Evolutionary conservation across 2,888 invertebrate species (phyloP).

Genomic region (Eristalinus sepulchralis): DNA sequence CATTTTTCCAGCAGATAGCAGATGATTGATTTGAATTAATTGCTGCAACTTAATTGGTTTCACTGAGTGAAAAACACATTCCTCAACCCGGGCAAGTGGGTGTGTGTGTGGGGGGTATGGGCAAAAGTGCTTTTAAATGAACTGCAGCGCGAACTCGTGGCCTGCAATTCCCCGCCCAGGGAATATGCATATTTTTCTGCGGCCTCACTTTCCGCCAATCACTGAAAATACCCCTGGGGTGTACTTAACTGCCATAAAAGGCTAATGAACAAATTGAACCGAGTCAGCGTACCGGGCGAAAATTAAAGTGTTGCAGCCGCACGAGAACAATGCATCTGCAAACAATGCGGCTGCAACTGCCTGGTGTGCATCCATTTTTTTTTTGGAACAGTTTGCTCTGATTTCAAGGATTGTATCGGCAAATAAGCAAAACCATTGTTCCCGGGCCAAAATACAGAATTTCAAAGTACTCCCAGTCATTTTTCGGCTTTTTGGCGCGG

Average conservation of each 20-base stretch:
- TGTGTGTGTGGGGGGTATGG: no score
- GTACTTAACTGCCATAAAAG: background rate
- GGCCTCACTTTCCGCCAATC: background rate
- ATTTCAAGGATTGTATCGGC: no score
- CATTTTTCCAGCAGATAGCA: background rate
- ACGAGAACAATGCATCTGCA: background rate
- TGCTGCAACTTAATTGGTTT: background rate
- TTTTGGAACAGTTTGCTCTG: no score
- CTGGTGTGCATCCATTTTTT: no score
- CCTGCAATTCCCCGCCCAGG: background rate
- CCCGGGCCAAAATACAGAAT: no score
- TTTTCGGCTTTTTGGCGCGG: background rate
- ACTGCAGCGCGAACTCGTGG: background rate
- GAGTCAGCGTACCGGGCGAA: background rate
- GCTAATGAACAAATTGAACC: background rate
- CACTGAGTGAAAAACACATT: background rate
- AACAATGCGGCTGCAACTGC: background rate
- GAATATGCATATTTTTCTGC: background rate
- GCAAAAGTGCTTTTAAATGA: background rate
- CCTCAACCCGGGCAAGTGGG: background rate
- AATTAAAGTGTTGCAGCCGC: background rate
- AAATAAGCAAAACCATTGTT: no score
- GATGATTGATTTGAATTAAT: background rate
- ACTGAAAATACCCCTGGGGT: background rate
- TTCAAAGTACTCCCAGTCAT: background rate